A percentile compares a stretch with the other conserved stretches of the same genome.
These are phyloP conservation scores for Campoletis sonorensis DNA, from an alignment of 1,140 invertebrate genomes.

Conservation along the genomic window DNA sequence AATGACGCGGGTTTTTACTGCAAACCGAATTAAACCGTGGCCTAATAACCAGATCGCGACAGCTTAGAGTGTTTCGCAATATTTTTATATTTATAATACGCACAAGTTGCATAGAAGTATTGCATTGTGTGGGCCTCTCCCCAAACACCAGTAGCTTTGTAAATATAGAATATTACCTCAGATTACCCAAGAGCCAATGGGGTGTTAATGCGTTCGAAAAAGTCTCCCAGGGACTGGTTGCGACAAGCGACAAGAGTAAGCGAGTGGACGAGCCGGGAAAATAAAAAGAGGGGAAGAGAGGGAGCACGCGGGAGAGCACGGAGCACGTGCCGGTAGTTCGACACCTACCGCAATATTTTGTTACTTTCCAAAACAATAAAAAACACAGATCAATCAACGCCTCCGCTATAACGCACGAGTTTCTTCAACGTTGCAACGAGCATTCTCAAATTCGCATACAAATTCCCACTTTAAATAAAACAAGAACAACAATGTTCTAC, in stretches of 20 bases:
- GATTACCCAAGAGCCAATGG: background rate
- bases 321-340: conserved; percentile 25
- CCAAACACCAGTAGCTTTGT: background rate
- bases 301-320: background rate
- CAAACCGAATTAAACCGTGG: background rate
- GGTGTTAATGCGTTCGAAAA: background rate
- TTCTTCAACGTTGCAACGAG: conserved; percentile 15
- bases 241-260: background rate
- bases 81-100: conserved; percentile 4
- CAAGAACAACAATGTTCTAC: background rate
- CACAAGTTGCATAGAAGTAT: background rate
- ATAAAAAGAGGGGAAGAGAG: background rate
- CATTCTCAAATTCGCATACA: background rate
- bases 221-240: conserved; percentile 7
- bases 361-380: background rate
- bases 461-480: background rate
- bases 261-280: background rate
- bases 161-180: conserved; percentile 12
- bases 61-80: background rate
- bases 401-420: conserved; percentile 17
- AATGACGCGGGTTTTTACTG: no score
- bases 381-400: conserved; percentile 7
- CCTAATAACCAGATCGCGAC: background rate
- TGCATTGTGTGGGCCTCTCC: background rate
- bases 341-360: conserved; percentile 11